These are phyloP conservation scores for Vidua chalybeata DNA, from an alignment of 2,113 vertebrate genomes.

Conservation along the genomic window DNA sequence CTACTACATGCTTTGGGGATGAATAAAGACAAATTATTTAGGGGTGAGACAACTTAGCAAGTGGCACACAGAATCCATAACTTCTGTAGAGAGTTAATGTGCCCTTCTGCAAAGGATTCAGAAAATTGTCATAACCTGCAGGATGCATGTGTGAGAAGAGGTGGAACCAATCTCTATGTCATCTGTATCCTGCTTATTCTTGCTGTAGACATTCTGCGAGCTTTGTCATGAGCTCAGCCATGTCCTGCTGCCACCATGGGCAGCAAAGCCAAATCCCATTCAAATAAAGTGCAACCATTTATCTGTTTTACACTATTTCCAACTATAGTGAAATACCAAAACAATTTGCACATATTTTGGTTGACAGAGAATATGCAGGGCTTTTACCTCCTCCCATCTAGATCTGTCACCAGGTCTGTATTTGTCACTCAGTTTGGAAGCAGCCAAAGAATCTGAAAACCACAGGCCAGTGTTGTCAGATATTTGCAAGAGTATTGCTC, in stretches of 20 bases:
- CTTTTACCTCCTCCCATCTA: not conserved
- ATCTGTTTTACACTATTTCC: not conserved
- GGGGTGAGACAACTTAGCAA: not conserved
- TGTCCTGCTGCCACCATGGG: not conserved
- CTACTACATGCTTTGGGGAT: not conserved
- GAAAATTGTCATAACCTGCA: not conserved
- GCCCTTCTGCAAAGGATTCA: not conserved
- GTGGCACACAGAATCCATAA: accelerated
- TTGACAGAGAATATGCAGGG: not conserved
- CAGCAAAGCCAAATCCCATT: not conserved
- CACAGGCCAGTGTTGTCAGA: accelerated
- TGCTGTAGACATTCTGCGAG: not conserved
- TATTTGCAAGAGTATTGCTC: not conserved
- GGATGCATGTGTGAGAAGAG: not conserved
- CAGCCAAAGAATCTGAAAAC: not conserved
- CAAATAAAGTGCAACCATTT: not conserved
- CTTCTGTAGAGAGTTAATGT: not conserved
- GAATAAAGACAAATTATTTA: not conserved
- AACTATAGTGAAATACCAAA: not conserved
- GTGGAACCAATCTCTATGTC: not conserved
- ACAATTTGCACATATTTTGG: not conserved
- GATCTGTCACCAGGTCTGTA: not conserved
- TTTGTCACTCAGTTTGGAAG: not conserved
- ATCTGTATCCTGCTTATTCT: not conserved
- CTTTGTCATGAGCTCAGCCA: accelerated